Conservation (phyloP, 2,888 invertebrate species). For the Pollenia labialis region DNA sequence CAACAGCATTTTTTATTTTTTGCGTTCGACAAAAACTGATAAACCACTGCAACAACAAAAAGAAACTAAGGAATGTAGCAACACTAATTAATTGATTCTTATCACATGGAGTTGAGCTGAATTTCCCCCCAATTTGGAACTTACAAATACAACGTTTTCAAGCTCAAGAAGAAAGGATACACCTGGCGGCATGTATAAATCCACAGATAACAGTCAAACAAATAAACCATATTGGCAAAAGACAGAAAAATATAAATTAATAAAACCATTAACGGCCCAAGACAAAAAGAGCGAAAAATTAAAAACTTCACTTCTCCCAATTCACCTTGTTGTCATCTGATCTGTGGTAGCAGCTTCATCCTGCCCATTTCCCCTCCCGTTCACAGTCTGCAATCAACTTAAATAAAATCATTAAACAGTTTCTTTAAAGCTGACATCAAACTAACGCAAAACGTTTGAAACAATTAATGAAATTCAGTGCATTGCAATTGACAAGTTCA, state of each 20-base stretch:
- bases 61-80: slow-evolving; percentile 55
- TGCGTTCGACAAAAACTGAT: slow-evolving; percentile 27
- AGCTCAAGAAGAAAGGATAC: slow-evolving; percentile 37
- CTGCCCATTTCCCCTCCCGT: not conserved
- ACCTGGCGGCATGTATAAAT: slow-evolving; percentile 59
- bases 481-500: slow-evolving; percentile 39
- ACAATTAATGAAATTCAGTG: slow-evolving; percentile 49
- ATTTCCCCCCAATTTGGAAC: slow-evolving; percentile 50
- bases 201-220: slow-evolving; percentile 42
- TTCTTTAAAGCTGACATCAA: not conserved
- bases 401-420: slow-evolving; percentile 16
- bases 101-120: slow-evolving; percentile 54
- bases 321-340: not conserved
- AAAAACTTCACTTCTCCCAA: not conserved
- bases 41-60: slow-evolving; percentile 42
- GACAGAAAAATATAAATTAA: slow-evolving; percentile 35
- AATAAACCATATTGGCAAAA: slow-evolving; percentile 52
- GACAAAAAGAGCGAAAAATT: not conserved
- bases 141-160: not conserved
- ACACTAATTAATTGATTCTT: slow-evolving; percentile 73
- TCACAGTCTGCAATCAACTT: not conserved
- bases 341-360: not conserved
- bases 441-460: slow-evolving; percentile 18
- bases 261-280: slow-evolving; percentile 47
- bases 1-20: slow-evolving; percentile 4